These are phyloP conservation scores for Callospermophilus lateralis DNA, from an alignment of 2,113 vertebrate genomes.

Conservation along the genomic window DNA sequence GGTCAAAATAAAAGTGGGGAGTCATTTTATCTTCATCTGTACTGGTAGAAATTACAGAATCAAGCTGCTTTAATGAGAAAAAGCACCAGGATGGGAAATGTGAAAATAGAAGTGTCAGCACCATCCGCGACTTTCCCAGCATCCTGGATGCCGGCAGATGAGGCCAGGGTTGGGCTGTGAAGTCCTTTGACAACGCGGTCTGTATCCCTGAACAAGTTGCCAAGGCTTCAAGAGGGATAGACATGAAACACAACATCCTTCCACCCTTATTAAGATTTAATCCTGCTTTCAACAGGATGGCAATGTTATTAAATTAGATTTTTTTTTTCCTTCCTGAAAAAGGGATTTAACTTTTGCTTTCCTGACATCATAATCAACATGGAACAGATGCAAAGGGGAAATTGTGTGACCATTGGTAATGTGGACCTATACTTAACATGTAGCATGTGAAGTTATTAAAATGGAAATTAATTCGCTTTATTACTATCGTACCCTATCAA, in stretches of 20 bases:
- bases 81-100: conserved; percentile 79
- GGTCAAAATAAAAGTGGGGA: conserved; percentile 78
- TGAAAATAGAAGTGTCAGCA: conserved; percentile 88
- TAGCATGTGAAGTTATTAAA: conserved; percentile 83
- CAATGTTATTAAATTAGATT: conserved; percentile 81
- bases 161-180: conserved; percentile 67
- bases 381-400: conserved; percentile 81
- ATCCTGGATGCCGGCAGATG: background rate
- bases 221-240: conserved; percentile 80
- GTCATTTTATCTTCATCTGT: conserved; percentile 77
- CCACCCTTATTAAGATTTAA: conserved; percentile 84
- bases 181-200: conserved; percentile 69
- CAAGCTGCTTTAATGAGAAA: conserved; percentile 86
- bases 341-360: conserved; percentile 82
- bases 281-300: conserved; percentile 80
- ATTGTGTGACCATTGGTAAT: conserved; percentile 68
- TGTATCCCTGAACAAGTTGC: conserved; percentile 75
- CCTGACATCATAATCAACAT: conserved; percentile 59
- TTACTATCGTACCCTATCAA: conserved; percentile 86
- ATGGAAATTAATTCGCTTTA: conserved; percentile 87
- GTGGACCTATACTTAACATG: conserved; percentile 73
- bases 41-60: conserved; percentile 83
- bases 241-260: conserved; percentile 80
- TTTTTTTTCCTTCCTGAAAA: conserved; percentile 60
- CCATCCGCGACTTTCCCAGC: conserved; percentile 71